Evolutionary conservation across 1,140 invertebrate species (phyloP), one percentile per base, ranked within the genome.

Genomic region (Popillia japonica): DNA sequence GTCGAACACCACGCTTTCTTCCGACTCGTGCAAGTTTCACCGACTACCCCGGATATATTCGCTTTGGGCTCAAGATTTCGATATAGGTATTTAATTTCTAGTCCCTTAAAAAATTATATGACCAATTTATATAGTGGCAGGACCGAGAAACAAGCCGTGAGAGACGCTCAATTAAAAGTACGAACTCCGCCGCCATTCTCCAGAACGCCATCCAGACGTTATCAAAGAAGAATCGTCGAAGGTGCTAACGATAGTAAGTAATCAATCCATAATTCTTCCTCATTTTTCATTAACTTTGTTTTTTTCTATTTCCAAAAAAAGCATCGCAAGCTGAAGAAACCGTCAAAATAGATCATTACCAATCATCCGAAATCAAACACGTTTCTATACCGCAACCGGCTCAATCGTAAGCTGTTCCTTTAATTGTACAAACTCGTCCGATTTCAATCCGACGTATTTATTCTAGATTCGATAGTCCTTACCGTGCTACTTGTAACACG

Each of bases 1-100:
- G 93, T 98, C 27, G 98, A 99, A 85, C 97, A 99, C 87, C 98
- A 99, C 88, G 95, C 96, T 3, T 99, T 99, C 90, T 99, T 99
- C 90, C 91, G 98, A 74, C 89, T 99, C 61, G 94, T 96, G 85
- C 95, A 90, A 88, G 93, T 91, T 81, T 92, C 92, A 73, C 93
- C 89, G 81, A 91, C 89, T 85, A 89, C 90, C 87, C 88, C 92
- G 80, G 91, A 94, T 86, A 90, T 94, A 79, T 93, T 93, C 87
- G 90, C 92, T 42, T 86, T 94, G 77, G 92, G 93, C 79, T 92
- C 93, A 78, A 90, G 93, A 84, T 91, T 94, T 82, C 89, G 93
- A 83, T 89, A 90, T 87, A 93, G 91, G 92, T 92, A 87, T 20
- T 48, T 55, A 11, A 20, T n/a, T n/a, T n/a, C n/a, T n/a, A n/a